Base-by-base conservation (phyloP, 2,888 invertebrate genomes). In the Lobophora halterata region DNA sequence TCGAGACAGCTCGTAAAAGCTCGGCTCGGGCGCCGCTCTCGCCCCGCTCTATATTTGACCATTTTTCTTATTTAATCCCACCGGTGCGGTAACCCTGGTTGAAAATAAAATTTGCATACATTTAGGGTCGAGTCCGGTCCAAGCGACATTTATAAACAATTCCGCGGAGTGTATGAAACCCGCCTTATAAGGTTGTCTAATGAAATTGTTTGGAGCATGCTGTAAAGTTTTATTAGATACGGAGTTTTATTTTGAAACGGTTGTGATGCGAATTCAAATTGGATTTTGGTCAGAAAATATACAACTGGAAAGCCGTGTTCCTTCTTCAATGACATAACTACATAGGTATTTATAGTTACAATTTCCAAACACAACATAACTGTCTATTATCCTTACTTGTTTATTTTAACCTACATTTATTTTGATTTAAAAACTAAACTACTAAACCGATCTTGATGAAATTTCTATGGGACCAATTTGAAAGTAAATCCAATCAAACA, bases 91-190 rank as follows among this genome's bases (percentile, higher is more conserved):
- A 19, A 23, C 29, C 29, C 20, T 16, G 47, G 78, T 75, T 68
- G 54, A 70, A 80, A 80, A 85, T 82, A 81, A 82, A 80, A 85
- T 85, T 83, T 74, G 79, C 85, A 85, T 85, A 73, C 74, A 59
- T 71, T 79, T 74, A 71, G 72, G 73, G 71, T 52, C 53, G 59
- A 26, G 39, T 26, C 12, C 20, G 46, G 37, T n/a, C n/a, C n/a
- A 17, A 33, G 47, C 52, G 55, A 57, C 58, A 53, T 58, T 62
- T 54, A 54, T 52, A 62, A 65, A 58, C 61, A 59, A 63, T 61
- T 62, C 61, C 46, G 52, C 56, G 43, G 45, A 60, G 55, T 54
- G 56, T 52, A 57, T 57, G 56, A 58, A 61, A 49, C 46, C 52
- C 47, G 45, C 55, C 48, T 55, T 58, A 45, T 47, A 51, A 56